Percentiles rank a stretch among this genome's conserved stretches.
phyloP scores from a whole-genome alignment of 2,113 vertebrate genomes.

The Nothoprocta perdicaria region DNA sequence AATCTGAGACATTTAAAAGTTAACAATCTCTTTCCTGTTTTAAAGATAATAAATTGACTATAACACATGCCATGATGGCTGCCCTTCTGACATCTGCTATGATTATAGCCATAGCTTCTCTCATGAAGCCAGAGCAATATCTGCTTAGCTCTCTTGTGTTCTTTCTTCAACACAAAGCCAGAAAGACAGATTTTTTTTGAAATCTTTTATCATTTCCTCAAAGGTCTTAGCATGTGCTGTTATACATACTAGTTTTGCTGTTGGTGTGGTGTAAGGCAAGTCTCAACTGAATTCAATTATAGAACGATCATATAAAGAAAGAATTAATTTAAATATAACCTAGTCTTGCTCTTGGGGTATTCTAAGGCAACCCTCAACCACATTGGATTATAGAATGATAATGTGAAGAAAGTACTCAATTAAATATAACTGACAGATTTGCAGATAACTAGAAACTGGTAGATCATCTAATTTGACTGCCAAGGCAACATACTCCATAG shows the following conservation, averaged over 20 bases:
- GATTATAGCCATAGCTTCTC: not conserved
- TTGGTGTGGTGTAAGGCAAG: not conserved
- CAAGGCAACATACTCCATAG: not conserved
- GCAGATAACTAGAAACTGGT: not conserved
- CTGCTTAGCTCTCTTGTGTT: not conserved
- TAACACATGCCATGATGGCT: not conserved
- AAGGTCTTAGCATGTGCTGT: not conserved
- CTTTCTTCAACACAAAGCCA: not conserved
- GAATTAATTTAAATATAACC: not conserved
- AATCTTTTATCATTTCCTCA: not conserved
- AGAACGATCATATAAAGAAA: not conserved
- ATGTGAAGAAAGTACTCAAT: not conserved
- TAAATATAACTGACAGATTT: constrained; percentile 2
- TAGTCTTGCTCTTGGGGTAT: not conserved
- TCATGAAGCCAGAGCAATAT: not conserved
- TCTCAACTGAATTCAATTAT: not conserved
- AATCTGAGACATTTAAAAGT: not conserved
- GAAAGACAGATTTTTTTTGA: not conserved
- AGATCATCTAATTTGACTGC: not conserved
- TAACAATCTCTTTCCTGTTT: not conserved
- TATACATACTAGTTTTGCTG: not conserved
- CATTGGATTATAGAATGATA: not conserved
- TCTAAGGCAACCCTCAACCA: not conserved
- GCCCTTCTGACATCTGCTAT: not conserved
- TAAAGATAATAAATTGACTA: not conserved